phyloP scores from a whole-genome alignment of 2,888 invertebrate species.

The Drosophila macrospina region DNA sequence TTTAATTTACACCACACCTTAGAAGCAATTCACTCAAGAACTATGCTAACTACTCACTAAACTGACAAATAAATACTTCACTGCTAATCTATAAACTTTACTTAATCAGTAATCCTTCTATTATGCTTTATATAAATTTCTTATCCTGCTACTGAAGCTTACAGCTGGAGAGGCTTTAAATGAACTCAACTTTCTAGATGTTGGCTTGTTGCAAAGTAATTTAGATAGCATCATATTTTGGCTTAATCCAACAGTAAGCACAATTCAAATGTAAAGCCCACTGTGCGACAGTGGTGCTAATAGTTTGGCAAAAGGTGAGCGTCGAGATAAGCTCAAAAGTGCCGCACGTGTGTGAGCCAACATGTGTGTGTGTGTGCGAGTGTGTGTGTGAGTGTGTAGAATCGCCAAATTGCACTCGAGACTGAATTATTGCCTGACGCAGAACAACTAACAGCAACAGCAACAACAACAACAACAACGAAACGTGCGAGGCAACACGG shows the following conservation, averaged over 20 bases:
- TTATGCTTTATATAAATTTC: no score
- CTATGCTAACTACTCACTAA: no score
- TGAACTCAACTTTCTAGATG: no score
- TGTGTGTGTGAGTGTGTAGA: constrained; percentile 38
- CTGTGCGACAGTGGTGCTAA: constrained; percentile 45
- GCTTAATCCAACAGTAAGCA: background rate
- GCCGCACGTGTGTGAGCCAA: constrained; percentile 25
- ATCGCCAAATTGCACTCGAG: constrained; percentile 77
- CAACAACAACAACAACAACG: constrained; percentile 18
- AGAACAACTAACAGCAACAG: constrained; percentile 46
- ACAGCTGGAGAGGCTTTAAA: no score
- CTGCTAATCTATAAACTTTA: no score
- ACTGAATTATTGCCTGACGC: constrained; percentile 79
- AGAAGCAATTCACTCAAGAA: no score
- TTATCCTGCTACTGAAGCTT: no score
- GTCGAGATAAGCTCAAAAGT: constrained; percentile 44
- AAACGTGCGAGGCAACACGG: constrained; percentile 58
- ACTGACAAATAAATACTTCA: no score
- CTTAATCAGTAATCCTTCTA: no score
- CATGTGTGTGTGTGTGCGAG: constrained; percentile 25
- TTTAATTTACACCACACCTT: no score
- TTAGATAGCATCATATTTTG: constrained; percentile 1
- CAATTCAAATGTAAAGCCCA: constrained; percentile 13
- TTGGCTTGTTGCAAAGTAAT: background rate
- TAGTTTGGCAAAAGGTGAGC: constrained; percentile 68